phyloP scores from a whole-genome alignment of 2,797 vertebrate genomes.

The Acrossocheilus wenchowensis region DNA sequence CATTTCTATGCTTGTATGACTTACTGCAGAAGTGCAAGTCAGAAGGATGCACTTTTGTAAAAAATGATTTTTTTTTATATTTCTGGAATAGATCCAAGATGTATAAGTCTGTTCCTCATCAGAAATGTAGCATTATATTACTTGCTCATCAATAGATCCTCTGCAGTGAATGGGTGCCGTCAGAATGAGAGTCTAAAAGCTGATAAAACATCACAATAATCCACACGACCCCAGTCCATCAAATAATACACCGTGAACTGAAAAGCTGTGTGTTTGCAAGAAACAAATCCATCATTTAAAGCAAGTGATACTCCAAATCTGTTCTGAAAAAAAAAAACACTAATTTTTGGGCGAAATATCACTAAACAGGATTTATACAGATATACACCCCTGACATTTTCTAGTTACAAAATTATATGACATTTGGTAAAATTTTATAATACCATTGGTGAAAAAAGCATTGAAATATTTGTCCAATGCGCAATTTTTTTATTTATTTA shows the following conservation, averaged over 20 bases:
- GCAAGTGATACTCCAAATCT: neutral
- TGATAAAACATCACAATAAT: neutral
- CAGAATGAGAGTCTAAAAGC: neutral
- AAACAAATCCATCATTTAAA: neutral
- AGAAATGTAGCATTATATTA: neutral
- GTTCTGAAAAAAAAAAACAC: neutral
- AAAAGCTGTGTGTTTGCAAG: neutral
- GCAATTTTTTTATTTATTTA: neutral
- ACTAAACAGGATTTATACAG: neutral
- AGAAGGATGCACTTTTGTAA: neutral
- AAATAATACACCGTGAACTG: neutral
- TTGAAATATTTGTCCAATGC: neutral
- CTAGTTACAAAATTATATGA: no score
- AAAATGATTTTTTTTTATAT: neutral
- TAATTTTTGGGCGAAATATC: neutral
- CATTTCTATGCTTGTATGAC: neutral
- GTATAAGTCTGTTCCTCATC: neutral
- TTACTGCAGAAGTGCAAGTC: neutral
- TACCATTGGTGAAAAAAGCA: neutral
- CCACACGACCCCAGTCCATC: neutral
- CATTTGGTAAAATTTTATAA: no score
- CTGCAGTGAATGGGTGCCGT: neutral
- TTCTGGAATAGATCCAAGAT: no score
- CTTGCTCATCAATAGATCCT: neutral
- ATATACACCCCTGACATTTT: neutral